Conservation (phyloP, 2,797 vertebrate species). For the Premnoplex brunnescens region DNA sequence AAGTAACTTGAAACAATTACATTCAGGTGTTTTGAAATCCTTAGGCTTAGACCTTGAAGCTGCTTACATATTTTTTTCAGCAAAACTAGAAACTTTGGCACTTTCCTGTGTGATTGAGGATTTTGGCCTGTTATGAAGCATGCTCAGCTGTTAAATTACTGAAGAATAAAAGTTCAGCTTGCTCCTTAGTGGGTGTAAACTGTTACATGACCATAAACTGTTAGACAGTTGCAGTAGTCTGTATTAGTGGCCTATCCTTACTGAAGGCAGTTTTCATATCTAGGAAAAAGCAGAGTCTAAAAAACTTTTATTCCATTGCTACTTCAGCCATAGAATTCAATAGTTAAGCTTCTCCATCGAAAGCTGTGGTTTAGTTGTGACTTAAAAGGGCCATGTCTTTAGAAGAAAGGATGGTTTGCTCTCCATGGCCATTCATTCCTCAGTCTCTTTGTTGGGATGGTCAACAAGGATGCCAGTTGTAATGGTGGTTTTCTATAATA, state of each 20-base stretch:
- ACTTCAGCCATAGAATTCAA: background rate
- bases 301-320: background rate
- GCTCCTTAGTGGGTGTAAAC: background rate
- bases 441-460: constrained; percentile 5
- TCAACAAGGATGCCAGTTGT: constrained; percentile 13
- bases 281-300: background rate
- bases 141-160: background rate
- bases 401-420: background rate
- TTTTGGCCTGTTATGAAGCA: fast-evolving
- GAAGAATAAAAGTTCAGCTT: background rate
- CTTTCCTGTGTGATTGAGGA: background rate
- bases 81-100: background rate
- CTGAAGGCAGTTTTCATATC: background rate
- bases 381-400: background rate
- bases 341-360: background rate
- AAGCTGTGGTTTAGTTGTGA: background rate
- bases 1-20: constrained; percentile 14
- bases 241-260: background rate
- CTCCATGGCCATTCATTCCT: background rate
- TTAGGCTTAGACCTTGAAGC: constrained; percentile 7
- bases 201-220: background rate
- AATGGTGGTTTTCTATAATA: constrained; percentile 5
- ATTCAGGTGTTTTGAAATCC: constrained; percentile 4
- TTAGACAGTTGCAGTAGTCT: background rate
- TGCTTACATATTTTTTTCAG: background rate